Conservation (phyloP, 2,888 invertebrate species). For the Rapana venosa region DNA sequence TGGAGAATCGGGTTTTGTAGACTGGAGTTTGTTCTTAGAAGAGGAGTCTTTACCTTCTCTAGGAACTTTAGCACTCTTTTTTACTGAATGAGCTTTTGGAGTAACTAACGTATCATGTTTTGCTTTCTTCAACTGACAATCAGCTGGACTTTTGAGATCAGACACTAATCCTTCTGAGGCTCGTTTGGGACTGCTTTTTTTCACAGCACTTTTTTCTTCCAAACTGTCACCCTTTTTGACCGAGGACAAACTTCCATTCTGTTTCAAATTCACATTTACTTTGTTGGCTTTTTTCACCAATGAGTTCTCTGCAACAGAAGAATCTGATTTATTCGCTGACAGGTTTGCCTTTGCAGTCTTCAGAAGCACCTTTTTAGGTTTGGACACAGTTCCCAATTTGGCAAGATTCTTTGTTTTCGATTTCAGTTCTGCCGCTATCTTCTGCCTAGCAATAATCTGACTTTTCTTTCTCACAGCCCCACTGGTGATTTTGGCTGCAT, state of each 20-base stretch:
- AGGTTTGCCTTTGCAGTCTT: conserved; percentile 33
- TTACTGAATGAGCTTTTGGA: conserved; percentile 10
- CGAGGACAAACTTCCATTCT: neutral
- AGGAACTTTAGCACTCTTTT: conserved; percentile 29
- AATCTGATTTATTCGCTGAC: neutral
- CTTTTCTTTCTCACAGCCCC: conserved; percentile 3
- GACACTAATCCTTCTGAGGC: neutral
- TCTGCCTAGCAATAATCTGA: conserved; percentile 15
- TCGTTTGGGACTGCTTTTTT: neutral
- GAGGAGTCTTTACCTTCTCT: conserved; percentile 4
- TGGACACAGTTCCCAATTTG: conserved; percentile 13
- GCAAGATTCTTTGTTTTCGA: conserved; percentile 36
- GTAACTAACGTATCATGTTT: neutral
- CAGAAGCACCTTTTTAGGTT: neutral
- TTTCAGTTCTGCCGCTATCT: conserved; percentile 32
- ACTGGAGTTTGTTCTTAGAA: conserved; percentile 6
- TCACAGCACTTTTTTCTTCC: conserved; percentile 2
- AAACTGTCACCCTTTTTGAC: neutral
- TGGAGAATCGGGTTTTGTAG: neutral
- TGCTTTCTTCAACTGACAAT: neutral
- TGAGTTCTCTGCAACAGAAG: neutral
- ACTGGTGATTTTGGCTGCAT: neutral
- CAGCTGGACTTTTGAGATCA: neutral
- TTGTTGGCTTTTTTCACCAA: neutral
- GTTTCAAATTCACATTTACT: neutral